A percentile compares a stretch with the other conserved stretches of the same genome.
Conservation (phyloP, 2,888 invertebrate genomes). For the Hydroisotoma schaefferi region DNA sequence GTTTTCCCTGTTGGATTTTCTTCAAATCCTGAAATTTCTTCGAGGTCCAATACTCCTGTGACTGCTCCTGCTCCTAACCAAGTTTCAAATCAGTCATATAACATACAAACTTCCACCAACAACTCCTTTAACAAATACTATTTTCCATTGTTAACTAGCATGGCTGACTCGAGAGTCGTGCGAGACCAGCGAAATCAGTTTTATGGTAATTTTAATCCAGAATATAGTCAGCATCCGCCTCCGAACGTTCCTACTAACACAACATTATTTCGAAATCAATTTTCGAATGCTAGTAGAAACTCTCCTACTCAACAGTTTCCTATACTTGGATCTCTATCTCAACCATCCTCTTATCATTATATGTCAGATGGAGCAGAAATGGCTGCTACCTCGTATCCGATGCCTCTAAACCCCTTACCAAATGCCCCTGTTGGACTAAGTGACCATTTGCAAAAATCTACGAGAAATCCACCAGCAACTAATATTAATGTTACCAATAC, state of each 20-base stretch:
- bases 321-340: constrained; percentile 1
- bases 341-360: not conserved
- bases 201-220: not conserved
- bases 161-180: constrained; percentile 21
- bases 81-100: constrained; percentile 11
- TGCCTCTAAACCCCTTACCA: not conserved
- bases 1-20: constrained; percentile 55
- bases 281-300: constrained; percentile 6
- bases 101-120: not conserved
- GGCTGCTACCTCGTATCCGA: too few relatives aligned
- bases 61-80: constrained; percentile 16
- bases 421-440: constrained; percentile 8
- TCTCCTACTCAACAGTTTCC: constrained; percentile 9
- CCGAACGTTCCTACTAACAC: not conserved
- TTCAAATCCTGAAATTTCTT: not conserved
- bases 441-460: constrained; percentile 6
- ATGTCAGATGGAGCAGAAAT: not conserved
- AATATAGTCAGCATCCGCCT: constrained; percentile 2
- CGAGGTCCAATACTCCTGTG: not conserved
- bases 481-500: not conserved
- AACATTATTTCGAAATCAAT: not conserved
- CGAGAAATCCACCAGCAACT: not conserved
- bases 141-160: constrained; percentile 37
- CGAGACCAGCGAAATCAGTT: constrained; percentile 12
- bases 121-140: constrained; percentile 35